Percentiles rank a stretch among this genome's conserved stretches.
Conservation (phyloP, 2,888 invertebrate species). For the Drosophila sordidapex region DNA sequence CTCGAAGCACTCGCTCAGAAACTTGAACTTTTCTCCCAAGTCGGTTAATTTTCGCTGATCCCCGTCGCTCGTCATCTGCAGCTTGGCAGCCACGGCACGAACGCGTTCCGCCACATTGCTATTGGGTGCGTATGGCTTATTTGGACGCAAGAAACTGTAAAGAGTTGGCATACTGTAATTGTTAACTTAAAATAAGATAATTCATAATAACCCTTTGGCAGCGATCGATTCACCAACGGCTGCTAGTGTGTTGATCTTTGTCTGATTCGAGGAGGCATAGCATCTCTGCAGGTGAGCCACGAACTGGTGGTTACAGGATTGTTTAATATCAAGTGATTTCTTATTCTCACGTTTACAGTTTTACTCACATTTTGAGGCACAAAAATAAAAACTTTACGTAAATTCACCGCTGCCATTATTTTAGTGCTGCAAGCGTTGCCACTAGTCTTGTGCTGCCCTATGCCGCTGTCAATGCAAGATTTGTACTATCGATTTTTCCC, state of each 20-base stretch:
- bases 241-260: conserved; percentile 85
- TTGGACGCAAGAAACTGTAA: conserved; percentile 90
- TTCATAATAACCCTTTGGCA: conserved; percentile 87
- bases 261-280: conserved; percentile 83
- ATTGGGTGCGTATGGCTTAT: conserved; percentile 91
- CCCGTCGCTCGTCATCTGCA: conserved; percentile 86
- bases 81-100: conserved; percentile 86
- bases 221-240: conserved; percentile 88
- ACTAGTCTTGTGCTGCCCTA: conserved; percentile 17
- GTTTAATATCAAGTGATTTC: neutral
- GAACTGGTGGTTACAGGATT: conserved; percentile 20
- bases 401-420: conserved; percentile 63
- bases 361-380: conserved; percentile 63
- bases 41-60: conserved; percentile 64
- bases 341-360: conserved; percentile 1
- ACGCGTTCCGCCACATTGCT: conserved; percentile 88
- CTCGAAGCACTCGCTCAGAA: conserved; percentile 89
- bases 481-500: conserved; percentile 2
- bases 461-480: conserved; percentile 10
- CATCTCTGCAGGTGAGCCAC: conserved; percentile 49
- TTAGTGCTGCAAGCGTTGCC: conserved; percentile 29
- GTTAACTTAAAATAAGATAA: too few species aligned
- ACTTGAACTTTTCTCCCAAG: conserved; percentile 87
- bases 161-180: neutral
- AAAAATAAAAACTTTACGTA: conserved; percentile 61